Percentiles rank a stretch among this genome's conserved stretches.
phyloP scores from a whole-genome alignment of 1,140 invertebrate genomes.

The Trinorchestia longiramus region DNA sequence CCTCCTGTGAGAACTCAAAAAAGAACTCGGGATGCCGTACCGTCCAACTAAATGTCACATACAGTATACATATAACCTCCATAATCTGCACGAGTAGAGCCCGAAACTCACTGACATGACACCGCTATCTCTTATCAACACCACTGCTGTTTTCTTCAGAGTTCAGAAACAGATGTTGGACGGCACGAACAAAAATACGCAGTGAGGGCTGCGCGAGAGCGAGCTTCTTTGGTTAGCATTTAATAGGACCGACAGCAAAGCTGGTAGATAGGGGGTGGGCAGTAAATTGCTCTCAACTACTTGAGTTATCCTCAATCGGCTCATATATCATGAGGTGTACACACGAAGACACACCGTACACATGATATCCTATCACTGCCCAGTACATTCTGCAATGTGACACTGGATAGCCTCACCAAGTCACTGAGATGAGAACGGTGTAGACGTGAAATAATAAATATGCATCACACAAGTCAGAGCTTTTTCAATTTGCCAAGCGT shows the following conservation, averaged over 20 bases:
- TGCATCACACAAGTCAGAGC: no score
- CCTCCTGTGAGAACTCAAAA: not conserved
- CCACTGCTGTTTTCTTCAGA: not conserved
- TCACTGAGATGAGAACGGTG: no score
- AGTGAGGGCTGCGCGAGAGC: not conserved
- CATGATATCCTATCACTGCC: not conserved
- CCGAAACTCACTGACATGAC: not conserved
- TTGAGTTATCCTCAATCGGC: not conserved
- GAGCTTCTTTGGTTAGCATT: conserved; percentile 13
- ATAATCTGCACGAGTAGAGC: not conserved
- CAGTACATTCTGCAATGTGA: not conserved
- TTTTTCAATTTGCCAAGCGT: no score
- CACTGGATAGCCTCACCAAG: not conserved
- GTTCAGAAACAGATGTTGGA: conserved; percentile 23
- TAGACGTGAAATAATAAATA: no score
- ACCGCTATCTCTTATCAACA: conserved; percentile 7
- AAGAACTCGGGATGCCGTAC: not conserved
- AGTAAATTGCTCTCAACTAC: not conserved
- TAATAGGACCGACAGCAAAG: not conserved
- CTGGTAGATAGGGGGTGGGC: not conserved
- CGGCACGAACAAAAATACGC: not conserved
- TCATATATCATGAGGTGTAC: conserved; percentile 10
- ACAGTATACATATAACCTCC: not conserved
- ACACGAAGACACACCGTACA: conserved; percentile 2
- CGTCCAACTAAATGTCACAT: not conserved